These are phyloP conservation scores for Microplitis deprimator DNA, from an alignment of 2,888 invertebrate species.

Conservation along the genomic window DNA sequence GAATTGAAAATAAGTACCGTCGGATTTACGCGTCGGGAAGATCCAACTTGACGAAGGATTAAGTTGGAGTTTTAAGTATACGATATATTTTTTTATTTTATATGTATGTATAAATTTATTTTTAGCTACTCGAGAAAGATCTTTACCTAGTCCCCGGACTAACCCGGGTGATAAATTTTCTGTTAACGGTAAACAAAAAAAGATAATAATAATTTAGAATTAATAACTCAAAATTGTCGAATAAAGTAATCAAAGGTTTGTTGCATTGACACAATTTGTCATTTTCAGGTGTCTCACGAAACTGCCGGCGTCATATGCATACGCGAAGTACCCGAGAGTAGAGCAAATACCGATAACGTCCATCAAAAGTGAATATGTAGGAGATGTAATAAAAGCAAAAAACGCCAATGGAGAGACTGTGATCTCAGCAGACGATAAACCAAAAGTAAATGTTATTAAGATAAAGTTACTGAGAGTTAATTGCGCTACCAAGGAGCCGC, in stretches of 20 bases:
- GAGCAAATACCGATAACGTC: conserved; percentile 11
- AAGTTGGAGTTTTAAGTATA: no score
- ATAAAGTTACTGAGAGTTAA: not conserved
- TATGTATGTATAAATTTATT: not conserved
- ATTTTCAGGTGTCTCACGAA: conserved; percentile 50
- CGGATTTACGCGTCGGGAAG: no score
- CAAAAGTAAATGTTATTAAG: not conserved
- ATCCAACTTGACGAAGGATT: no score
- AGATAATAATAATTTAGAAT: not conserved
- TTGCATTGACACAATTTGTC: conserved; percentile 50
- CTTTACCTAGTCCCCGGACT: not conserved
- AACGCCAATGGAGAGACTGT: not conserved
- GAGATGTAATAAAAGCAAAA: not conserved
- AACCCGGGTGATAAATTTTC: not conserved
- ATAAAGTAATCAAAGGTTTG: not conserved
- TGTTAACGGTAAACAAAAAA: conserved; percentile 15
- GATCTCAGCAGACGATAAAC: not conserved
- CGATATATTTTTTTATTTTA: no score
- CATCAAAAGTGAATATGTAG: not conserved
- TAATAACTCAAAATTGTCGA: not conserved
- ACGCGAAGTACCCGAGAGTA: conserved; percentile 14
- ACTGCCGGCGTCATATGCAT: conserved; percentile 28
- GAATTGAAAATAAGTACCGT: not conserved
- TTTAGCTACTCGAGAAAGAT: not conserved
- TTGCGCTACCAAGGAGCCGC: not conserved